Conservation (phyloP, 2,888 invertebrate genomes). For the Pterobdella sp. region DNA sequence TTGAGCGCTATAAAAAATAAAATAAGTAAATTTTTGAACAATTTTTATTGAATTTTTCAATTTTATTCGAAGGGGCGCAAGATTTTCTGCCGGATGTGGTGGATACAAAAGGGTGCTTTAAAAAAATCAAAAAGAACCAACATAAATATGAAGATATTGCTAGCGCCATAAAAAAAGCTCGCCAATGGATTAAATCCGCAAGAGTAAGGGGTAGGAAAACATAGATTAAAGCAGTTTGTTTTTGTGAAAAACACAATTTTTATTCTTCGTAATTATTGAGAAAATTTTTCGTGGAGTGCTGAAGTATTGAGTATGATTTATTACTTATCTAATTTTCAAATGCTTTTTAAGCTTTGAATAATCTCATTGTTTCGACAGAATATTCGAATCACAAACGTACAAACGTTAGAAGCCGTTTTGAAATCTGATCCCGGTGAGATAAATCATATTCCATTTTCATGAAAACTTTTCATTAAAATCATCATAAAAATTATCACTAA, state of each 20-base stretch:
- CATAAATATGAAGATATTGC: constrained; percentile 33
- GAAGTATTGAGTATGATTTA: too few relatives aligned
- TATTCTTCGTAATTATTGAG: too few relatives aligned
- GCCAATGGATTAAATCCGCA: constrained; percentile 34
- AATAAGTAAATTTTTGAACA: not conserved
- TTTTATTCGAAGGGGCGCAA: constrained; percentile 34
- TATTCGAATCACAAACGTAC: constrained; percentile 37
- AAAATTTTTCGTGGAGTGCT: too few relatives aligned
- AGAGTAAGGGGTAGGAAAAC: constrained; percentile 28
- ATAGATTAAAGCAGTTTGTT: not conserved
- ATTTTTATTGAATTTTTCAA: not conserved
- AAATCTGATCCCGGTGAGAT: constrained; percentile 34
- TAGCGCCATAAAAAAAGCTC: constrained; percentile 36
- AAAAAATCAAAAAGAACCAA: constrained; percentile 33
- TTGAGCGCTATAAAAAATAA: too few relatives aligned
- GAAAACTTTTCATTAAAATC: constrained; percentile 32
- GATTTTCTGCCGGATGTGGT: constrained; percentile 38
- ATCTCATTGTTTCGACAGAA: constrained; percentile 31
- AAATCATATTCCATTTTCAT: too few relatives aligned
- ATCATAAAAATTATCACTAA: constrained; percentile 31
- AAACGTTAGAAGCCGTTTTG: constrained; percentile 37
- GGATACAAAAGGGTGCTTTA: constrained; percentile 34
- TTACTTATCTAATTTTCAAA: not conserved
- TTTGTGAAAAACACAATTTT: not conserved
- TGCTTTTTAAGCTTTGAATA: not conserved